Conservation (phyloP, 2,888 invertebrate genomes). For the Leucoptera coffeella region DNA sequence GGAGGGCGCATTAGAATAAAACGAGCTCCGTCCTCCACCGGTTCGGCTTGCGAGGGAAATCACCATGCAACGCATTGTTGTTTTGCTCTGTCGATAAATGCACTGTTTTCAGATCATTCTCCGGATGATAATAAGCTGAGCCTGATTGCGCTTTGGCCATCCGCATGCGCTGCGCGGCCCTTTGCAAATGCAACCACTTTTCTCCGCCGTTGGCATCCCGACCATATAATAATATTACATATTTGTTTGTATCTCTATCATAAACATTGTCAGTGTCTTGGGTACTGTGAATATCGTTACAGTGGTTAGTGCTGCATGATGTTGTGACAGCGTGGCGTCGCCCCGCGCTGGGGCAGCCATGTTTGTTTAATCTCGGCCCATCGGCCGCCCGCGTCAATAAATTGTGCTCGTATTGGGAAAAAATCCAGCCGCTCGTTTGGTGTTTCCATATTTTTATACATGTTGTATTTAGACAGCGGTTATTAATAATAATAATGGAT, state of each 20-base stretch:
- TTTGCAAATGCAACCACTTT: no score
- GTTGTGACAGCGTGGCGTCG: conserved; percentile 45
- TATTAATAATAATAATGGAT: conserved; percentile 50
- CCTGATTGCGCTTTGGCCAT: no score
- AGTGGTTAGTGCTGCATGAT: no score
- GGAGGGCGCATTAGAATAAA: conserved; percentile 42
- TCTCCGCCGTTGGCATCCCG: no score
- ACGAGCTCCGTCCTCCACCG: conserved; percentile 35
- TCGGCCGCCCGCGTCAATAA: conserved; percentile 44
- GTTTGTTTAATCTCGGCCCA: conserved; percentile 51
- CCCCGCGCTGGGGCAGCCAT: conserved; percentile 25
- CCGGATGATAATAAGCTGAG: no score
- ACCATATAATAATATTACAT: no score
- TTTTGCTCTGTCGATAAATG: conserved; percentile 38
- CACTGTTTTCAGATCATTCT: conserved; percentile 25
- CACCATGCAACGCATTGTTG: conserved; percentile 36
- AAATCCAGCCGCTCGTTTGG: conserved; percentile 17
- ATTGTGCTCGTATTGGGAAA: conserved; percentile 40
- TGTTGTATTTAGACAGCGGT: conserved; percentile 47
- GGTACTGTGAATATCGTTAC: no score
- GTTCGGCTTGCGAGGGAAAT: conserved; percentile 32
- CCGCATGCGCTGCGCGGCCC: no score
- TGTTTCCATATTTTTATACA: conserved; percentile 31
- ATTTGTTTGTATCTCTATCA: no score
- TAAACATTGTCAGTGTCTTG: no score